phyloP scores from a whole-genome alignment of 2,888 invertebrate genomes.

The Drosophila subsilvestris region DNA sequence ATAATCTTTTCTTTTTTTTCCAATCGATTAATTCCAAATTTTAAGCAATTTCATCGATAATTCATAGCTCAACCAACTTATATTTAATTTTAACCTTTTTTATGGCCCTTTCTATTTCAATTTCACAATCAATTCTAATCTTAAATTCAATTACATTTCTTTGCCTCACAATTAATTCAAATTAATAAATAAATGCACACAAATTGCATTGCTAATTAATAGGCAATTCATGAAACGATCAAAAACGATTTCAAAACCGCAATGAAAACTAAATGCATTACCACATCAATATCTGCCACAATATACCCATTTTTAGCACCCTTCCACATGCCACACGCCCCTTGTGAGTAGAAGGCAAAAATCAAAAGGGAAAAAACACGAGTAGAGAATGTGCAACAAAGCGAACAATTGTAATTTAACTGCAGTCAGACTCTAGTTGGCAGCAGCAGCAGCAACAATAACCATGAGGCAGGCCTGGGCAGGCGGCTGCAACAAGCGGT shows the following conservation, averaged over 20 bases:
- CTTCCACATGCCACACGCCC: neutral
- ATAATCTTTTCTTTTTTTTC: too few relatives aligned
- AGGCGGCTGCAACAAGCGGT: conserved; percentile 22
- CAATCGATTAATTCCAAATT: too few relatives aligned
- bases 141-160: neutral
- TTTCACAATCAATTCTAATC: neutral
- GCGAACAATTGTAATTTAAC: conserved; percentile 79
- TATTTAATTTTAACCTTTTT: too few relatives aligned
- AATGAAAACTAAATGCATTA: neutral
- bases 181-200: neutral
- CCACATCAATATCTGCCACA: neutral
- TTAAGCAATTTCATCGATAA: too few relatives aligned
- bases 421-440: conserved; percentile 75
- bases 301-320: conserved; percentile 11
- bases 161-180: neutral
- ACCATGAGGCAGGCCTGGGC: conserved; percentile 36
- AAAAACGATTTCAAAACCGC: neutral
- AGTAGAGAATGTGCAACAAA: conserved; percentile 69
- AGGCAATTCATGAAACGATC: neutral
- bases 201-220: neutral
- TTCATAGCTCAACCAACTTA: too few relatives aligned
- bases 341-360: conserved; percentile 10
- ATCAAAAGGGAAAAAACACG: conserved; percentile 23
- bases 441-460: conserved; percentile 49
- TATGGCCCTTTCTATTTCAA: too few relatives aligned